Evolutionary conservation across 92 coral and sea anemone species (phyloP), one percentile per base, ranked within the genome.

Genomic region (Porites divaricata): DNA sequence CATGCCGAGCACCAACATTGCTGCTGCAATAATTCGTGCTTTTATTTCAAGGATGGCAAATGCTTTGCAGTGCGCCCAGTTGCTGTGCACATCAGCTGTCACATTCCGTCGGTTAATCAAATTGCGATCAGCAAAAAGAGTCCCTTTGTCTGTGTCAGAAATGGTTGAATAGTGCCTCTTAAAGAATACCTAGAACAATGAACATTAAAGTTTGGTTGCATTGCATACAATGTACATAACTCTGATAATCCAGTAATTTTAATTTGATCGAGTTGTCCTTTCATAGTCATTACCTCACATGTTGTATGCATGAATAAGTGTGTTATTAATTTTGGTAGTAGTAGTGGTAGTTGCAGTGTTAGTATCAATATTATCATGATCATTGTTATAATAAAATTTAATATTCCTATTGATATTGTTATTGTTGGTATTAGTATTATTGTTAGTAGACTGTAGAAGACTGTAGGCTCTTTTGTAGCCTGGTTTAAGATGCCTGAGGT

Each of bases 81-180:
- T 79, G 58, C 85, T 84, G 72, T 80, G 82, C 45, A 91, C 91
- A 74, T 85, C 91, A 53, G 88, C n/a, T n/a, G n/a, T n/a, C n/a
- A n/a, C n/a, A n/a, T n/a, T 87, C 68, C 89, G 51, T 77, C 91
- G 21, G 51, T 87, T 91, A 67, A 91, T 84, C 25, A 91, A 63
- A 81, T 91, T 91, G 73, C 91, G 74, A 82, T 91, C 86, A 49
- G 89, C 88, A 76, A 81, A 81, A 20, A 91, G 85, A 8, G 91
- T 87, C 23, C 91, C 87, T 72, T 45, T 85, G 79, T 91, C 91
- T 26, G 86, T 80, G 61, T 85, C 88, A 28, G 94, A 88, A 58
- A 61, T 77, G 41, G 86, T 75, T 14, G 89, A 81, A 74, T 87
- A 91, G 65, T 83, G 86, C 77, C 90, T 59, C 80, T 87, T 83